Evolutionary conservation across 92 coral and sea anemone genomes (phyloP), one percentile per base, ranked within the genome.

Genomic region (Heliopora coerulea): DNA sequence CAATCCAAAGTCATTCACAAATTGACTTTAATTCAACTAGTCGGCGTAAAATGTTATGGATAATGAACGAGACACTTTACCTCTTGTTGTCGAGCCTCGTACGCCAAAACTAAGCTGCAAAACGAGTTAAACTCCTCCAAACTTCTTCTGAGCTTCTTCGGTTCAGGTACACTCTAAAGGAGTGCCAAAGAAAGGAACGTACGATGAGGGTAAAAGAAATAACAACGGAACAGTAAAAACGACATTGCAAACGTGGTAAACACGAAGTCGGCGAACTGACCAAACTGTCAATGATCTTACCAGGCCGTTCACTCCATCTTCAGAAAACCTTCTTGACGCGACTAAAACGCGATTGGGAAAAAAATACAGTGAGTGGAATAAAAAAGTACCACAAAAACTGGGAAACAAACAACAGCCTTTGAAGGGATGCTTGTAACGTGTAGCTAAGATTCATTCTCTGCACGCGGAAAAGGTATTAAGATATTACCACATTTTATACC

Each of bases 81-180:
- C 77, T 89, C 97, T 88, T 90, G 96, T 88, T 90, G 89, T 77
- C 91, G 78, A 73, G 95, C 99, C 84, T 95, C 99, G 88, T 95
- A 88, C 3, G 99, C 99, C 73, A 95, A 84, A 67, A 95, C 83
- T n/a, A 88, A 88, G 59, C 99, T 95, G 84, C 99, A 95, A 63
- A 95, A 95, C 64, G 99, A 81, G 88, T 95, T 95, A 80, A 95
- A 95, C 66, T 87, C 99, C 63, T 95, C 99, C 54, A 95, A 82
- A 30, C 96, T 95, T 49, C 91, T 84, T 63, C 86, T 83, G 23
- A 52, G 77, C 65, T 89, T 95, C 83, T 95, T 95, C 44, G 99
- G 81, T 52, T 86, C 88, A 30, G 99, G 95, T 72, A 72, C 86
- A 65, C 74, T 86, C 99, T 95, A 74, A n/a, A 72, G 46, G 23